Evolutionary conservation across 2,888 invertebrate genomes (phyloP).

Genomic region (Furcula furcula): DNA sequence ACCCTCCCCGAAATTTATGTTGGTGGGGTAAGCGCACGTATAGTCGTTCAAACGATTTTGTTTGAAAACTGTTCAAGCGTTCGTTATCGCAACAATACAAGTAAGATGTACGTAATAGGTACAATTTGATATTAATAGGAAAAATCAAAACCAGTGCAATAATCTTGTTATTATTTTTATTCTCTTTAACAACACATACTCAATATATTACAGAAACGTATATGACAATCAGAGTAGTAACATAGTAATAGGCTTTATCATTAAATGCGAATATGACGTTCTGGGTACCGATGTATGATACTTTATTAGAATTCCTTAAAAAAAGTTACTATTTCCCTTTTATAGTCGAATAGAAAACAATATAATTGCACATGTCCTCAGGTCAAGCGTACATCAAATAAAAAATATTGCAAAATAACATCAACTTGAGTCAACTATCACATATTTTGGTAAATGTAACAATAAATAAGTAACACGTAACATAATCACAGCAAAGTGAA

Average conservation of each 20-base stretch:
- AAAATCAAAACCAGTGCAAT: constrained; percentile 39
- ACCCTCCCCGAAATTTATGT: too few relatives aligned
- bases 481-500: constrained; percentile 79
- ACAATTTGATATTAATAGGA: too few relatives aligned
- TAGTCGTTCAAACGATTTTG: too few relatives aligned
- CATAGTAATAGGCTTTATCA: constrained; percentile 74
- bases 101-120: too few relatives aligned
- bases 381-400: constrained; percentile 52
- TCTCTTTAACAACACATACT: constrained; percentile 83
- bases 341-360: constrained; percentile 29
- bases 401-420: constrained; percentile 68
- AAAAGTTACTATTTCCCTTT: constrained; percentile 37
- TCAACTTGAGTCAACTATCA: constrained; percentile 70
- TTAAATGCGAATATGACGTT: constrained; percentile 72
- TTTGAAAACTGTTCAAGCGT: too few relatives aligned
- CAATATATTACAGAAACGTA: constrained; percentile 83
- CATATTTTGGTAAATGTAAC: constrained; percentile 68
- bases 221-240: constrained; percentile 80
- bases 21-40: too few relatives aligned
- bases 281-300: constrained; percentile 55
- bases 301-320: constrained; percentile 33
- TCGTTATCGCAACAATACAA: too few relatives aligned
- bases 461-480: constrained; percentile 78
- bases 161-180: constrained; percentile 78
- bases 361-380: constrained; percentile 48